phyloP scores from a whole-genome alignment of 2,888 invertebrate species.

The Exocentrus adspersus region DNA sequence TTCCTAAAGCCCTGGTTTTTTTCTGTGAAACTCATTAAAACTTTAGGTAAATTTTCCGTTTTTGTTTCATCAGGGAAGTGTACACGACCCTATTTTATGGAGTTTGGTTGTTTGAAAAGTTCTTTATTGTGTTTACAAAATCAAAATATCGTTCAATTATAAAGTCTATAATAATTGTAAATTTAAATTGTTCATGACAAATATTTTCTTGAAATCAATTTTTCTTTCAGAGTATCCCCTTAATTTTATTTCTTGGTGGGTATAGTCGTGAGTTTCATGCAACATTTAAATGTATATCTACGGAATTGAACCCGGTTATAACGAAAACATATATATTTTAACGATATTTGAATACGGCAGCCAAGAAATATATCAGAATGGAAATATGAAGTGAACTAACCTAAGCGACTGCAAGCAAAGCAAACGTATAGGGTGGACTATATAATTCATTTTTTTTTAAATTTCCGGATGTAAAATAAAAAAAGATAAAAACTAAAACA shows the following conservation, averaged over 20 bases:
- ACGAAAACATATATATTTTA: conserved; percentile 22
- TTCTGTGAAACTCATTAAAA: neutral
- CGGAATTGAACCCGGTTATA: neutral
- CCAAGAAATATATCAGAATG: conserved; percentile 17
- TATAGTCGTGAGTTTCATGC: neutral
- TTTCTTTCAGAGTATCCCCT: neutral
- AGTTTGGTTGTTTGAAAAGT: no score
- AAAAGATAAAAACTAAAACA: no score
- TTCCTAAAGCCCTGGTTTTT: no score
- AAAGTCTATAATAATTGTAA: no score
- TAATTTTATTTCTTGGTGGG: neutral
- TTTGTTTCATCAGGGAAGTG: neutral
- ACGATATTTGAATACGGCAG: conserved; percentile 19
- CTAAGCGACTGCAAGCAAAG: neutral
- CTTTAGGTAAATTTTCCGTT: neutral
- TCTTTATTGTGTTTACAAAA: no score
- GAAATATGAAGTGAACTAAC: conserved; percentile 19
- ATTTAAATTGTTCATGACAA: no score
- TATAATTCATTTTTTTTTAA: no score
- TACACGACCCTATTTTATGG: no score
- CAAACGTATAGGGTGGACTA: neutral
- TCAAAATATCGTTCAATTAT: no score
- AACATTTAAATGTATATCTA: neutral
- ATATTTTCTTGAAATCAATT: no score
- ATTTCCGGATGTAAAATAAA: no score